A percentile compares a stretch with the other conserved stretches of the same genome.
These are phyloP conservation scores for Bolinopsis microptera DNA, from an alignment of 37 sponge, comb jelly and placozoan genomes.

Conservation along the genomic window DNA sequence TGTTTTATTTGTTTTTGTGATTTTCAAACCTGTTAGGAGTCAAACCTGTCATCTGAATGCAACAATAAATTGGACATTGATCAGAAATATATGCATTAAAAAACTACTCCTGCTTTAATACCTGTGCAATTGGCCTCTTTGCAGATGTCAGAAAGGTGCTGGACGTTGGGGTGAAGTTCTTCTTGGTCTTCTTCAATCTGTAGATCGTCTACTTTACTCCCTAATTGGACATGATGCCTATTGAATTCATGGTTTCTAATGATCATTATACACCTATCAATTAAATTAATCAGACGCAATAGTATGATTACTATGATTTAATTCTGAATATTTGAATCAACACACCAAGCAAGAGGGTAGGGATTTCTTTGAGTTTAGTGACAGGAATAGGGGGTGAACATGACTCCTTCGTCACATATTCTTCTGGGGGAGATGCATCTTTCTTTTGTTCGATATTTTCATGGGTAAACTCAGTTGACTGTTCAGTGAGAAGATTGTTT, in stretches of 20 bases:
- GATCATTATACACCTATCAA: too few relatives aligned
- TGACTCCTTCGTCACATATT: background rate
- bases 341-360: constrained; percentile 17
- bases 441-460: background rate
- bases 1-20: too few relatives aligned
- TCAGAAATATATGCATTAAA: too few relatives aligned
- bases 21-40: too few relatives aligned
- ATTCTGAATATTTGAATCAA: constrained; percentile 6
- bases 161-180: constrained; percentile 9
- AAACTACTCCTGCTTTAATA: too few relatives aligned
- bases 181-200: constrained; percentile 5
- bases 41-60: too few relatives aligned
- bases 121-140: constrained; percentile 43
- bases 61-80: too few relatives aligned
- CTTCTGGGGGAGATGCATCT: background rate
- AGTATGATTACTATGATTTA: too few relatives aligned
- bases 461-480: background rate
- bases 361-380: background rate
- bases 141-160: background rate
- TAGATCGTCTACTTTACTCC: constrained; percentile 55
- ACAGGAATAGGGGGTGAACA: background rate
- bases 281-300: too few relatives aligned
- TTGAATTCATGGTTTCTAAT: too few relatives aligned
- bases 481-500: too few relatives aligned
- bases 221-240: too few relatives aligned